Evolutionary conservation across 2,797 vertebrate species (phyloP), one percentile per base, ranked within the genome.

Genomic region (Argya squamiceps): DNA sequence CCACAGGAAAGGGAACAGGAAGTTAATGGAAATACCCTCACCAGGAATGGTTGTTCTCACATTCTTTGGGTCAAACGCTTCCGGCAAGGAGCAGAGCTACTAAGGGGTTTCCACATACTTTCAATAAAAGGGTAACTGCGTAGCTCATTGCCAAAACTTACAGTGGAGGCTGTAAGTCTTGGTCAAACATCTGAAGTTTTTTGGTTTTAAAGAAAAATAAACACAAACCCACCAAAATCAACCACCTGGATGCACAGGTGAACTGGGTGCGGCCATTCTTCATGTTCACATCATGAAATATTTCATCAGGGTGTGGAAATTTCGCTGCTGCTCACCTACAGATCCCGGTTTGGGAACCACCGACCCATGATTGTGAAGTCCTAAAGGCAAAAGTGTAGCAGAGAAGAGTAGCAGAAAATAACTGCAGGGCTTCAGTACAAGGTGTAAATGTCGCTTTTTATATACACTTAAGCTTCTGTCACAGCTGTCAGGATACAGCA

Each of bases 61-160:
- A 2, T 5, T 6, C 29, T 32, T 22, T 2, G 29, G 34, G 50
- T 34, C 34, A 12, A 65, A 17, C 0, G 3, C 47, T 27, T 59
- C 73, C 21, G 13, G 39, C 15, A 47, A 53, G 30, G 46, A 78
- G 46, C 21, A 8, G 30, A 18, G 2, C 14, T 29, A 1, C 30
- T 5, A 1, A 23, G 3, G 37, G 37, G 23, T 12, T 77, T 80
- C 60, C 52, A 16, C 0, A 0, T 13, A 0, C 26, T 32, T 17
- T 47, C 46, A 29, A 4, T 12, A 20, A 47, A 67, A 50, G 5
- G 0, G 1, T 5, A 5, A 10, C 16, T 16, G 12, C 1, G 1
- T 2, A 36, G 21, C 10, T 30, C 10, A 0, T 2, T 27, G 55
- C 43, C 50, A 15, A 32, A 74, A 29, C 10, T 34, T 15, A 9